phyloP scores from a whole-genome alignment of 2,797 vertebrate genomes.

The Neopelma chrysocephalum region DNA sequence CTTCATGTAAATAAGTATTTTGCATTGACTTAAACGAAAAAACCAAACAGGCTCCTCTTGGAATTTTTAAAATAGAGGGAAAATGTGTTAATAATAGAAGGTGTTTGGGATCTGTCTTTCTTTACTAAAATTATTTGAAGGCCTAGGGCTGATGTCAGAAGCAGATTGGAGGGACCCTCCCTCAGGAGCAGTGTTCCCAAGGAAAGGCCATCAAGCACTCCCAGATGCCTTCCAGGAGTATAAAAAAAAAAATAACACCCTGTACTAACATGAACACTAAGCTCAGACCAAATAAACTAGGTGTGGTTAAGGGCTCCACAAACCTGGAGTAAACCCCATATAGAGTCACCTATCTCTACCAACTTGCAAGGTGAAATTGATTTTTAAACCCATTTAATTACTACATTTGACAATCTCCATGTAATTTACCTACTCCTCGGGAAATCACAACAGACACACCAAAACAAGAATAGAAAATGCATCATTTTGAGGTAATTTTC shows the following conservation, averaged over 20 bases:
- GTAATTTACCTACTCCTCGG: neutral
- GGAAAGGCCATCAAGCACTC: neutral
- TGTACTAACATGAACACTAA: neutral
- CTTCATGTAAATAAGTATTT: neutral
- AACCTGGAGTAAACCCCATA: neutral
- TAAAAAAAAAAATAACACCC: neutral
- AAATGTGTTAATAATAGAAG: neutral
- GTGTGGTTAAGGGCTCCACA: neutral
- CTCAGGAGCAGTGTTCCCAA: neutral
- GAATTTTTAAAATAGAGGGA: neutral
- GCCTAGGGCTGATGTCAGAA: neutral
- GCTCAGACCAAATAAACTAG: neutral
- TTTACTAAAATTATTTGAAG: neutral
- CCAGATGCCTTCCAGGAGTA: neutral
- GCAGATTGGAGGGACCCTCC: neutral
- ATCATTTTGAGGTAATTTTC: neutral
- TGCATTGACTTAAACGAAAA: neutral
- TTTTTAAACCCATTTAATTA: neutral
- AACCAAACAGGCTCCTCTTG: neutral
- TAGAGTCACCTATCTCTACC: neutral
- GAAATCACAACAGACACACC: neutral
- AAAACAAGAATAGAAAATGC: neutral
- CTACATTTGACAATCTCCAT: neutral
- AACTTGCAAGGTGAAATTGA: neutral
- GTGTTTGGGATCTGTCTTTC: neutral